These are phyloP conservation scores for Cryptosula pallasiana DNA, from an alignment of 2,888 invertebrate species.

Conservation along the genomic window DNA sequence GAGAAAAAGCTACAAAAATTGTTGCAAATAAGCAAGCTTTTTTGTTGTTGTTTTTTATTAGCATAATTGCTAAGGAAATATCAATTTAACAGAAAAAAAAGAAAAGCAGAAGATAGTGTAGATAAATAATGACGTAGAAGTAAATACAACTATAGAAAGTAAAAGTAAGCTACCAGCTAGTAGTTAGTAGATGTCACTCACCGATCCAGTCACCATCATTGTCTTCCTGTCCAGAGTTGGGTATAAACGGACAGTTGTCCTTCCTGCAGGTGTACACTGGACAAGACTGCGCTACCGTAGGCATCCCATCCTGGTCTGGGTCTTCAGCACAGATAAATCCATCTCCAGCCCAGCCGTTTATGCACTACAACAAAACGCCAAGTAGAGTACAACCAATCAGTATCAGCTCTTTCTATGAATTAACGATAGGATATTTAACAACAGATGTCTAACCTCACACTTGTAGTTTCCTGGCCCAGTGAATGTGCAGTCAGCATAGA, in stretches of 20 bases:
- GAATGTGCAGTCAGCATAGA: constrained; percentile 33
- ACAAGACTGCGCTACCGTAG: constrained; percentile 26
- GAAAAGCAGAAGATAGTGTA: no score
- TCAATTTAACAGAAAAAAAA: no score
- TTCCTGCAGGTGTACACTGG: constrained; percentile 17
- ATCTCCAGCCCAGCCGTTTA: constrained; percentile 40
- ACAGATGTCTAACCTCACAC: constrained; percentile 33
- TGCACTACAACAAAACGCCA: constrained; percentile 32
- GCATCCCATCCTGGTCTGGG: constrained; percentile 36
- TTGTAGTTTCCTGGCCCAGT: constrained; percentile 33
- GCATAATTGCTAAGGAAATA: no score
- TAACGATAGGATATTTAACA: no score
- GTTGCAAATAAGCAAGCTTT: no score
- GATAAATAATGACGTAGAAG: no score
- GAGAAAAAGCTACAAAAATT: no score
- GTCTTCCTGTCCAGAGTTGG: constrained; percentile 70
- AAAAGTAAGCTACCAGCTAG: no score
- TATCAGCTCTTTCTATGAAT: no score
- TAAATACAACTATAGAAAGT: no score
- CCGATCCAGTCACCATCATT: constrained; percentile 32
- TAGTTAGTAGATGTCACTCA: no score
- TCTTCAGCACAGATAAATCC: constrained; percentile 38
- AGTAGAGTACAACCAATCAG: background rate
- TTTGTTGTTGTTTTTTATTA: no score
- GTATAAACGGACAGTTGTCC: constrained; percentile 79